These are phyloP conservation scores for Heterotilapia buettikoferi DNA, from an alignment of 2,113 vertebrate genomes.

Conservation along the genomic window DNA sequence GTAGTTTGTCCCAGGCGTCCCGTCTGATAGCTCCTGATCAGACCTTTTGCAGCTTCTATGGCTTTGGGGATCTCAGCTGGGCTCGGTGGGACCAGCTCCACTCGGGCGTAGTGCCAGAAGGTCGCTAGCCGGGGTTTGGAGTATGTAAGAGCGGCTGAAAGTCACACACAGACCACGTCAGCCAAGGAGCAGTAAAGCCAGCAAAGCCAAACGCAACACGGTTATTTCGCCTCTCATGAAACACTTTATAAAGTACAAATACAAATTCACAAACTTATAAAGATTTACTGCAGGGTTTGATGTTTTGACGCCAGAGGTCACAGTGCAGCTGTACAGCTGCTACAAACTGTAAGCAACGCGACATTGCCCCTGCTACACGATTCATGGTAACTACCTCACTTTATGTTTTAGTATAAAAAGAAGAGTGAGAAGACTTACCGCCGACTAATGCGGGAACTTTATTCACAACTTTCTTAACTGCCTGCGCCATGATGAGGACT, in stretches of 20 bases:
- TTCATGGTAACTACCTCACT: neutral
- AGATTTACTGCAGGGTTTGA: neutral
- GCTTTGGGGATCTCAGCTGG: slow-evolving; percentile 85
- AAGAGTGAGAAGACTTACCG: slow-evolving; percentile 65
- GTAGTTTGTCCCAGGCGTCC: slow-evolving; percentile 81
- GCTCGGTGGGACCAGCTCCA: slow-evolving; percentile 84
- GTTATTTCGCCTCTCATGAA: neutral
- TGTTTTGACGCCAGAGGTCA: slow-evolving; percentile 5
- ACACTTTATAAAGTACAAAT: neutral
- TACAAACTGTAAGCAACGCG: neutral
- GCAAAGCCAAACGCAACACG: neutral
- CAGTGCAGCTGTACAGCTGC: neutral
- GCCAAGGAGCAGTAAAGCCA: neutral
- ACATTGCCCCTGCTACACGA: neutral
- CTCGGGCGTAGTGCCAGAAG: slow-evolving; percentile 87
- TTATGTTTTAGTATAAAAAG: neutral
- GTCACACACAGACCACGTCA: neutral
- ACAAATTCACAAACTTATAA: neutral
- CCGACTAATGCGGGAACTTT: slow-evolving; percentile 74
- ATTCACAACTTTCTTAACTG: slow-evolving; percentile 68
- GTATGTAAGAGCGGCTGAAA: slow-evolving; percentile 80
- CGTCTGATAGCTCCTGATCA: slow-evolving; percentile 72
- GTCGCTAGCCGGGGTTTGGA: slow-evolving; percentile 83
- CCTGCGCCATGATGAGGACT: slow-evolving; percentile 69
- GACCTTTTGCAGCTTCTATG: slow-evolving; percentile 70